Evolutionary conservation across 1,140 invertebrate genomes (phyloP).

Genomic region (Leptinotarsa lineolata): DNA sequence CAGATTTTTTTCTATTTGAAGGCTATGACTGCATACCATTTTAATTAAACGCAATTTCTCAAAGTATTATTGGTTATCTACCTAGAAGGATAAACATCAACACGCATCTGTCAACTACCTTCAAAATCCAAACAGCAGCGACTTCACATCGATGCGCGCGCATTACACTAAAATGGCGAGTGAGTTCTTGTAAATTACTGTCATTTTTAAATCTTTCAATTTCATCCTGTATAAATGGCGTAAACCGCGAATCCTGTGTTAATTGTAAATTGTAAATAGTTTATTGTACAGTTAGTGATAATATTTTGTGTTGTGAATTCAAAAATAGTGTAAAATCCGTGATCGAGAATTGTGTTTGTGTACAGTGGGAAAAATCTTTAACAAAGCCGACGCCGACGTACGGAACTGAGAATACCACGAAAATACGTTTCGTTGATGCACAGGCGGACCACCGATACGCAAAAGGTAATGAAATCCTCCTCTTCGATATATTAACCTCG

Average conservation of each 20-base stretch:
- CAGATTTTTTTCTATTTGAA: no score
- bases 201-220: conserved; percentile 56
- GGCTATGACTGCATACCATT: no score
- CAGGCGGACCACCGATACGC: conserved; percentile 36
- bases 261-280: conserved; percentile 58
- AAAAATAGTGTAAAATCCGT: conserved; percentile 51
- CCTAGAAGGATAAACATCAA: neutral
- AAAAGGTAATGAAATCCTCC: conserved; percentile 43
- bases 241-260: conserved; percentile 50
- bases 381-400: conserved; percentile 53
- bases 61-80: neutral
- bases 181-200: conserved; percentile 50
- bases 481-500: conserved; percentile 25
- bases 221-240: conserved; percentile 55
- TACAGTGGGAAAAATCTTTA: conserved; percentile 49
- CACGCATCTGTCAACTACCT: neutral
- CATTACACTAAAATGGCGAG: conserved; percentile 53
- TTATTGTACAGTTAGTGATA: conserved; percentile 58
- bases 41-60: no score
- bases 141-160: conserved; percentile 45
- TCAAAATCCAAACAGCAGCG: conserved; percentile 9
- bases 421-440: conserved; percentile 51
- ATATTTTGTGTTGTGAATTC: conserved; percentile 56
- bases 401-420: conserved; percentile 43
- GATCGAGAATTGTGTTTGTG: conserved; percentile 54